phyloP scores from a whole-genome alignment of 1,140 invertebrate genomes.

The Pomacea maculata region DNA sequence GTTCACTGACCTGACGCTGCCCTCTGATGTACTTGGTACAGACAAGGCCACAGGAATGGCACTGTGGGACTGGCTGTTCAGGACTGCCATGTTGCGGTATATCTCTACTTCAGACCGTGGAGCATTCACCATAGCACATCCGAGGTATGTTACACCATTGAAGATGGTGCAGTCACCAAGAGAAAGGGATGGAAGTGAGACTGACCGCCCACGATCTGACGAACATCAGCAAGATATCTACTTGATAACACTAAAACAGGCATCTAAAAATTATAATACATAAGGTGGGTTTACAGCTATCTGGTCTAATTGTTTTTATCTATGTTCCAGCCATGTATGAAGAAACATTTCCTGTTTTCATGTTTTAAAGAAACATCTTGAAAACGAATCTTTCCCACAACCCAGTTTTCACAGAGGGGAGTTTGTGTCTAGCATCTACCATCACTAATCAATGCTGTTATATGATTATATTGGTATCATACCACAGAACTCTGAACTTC shows the following conservation, averaged over 20 bases:
- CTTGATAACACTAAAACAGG: too few species aligned
- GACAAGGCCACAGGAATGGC: slow-evolving; percentile 81
- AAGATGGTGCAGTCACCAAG: slow-evolving; percentile 73
- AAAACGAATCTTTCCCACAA: too few species aligned
- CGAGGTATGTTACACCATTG: slow-evolving; percentile 93
- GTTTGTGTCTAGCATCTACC: too few species aligned
- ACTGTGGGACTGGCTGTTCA: slow-evolving; percentile 83
- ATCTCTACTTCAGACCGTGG: slow-evolving; percentile 96
- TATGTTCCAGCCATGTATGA: not conserved
- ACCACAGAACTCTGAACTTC: too few species aligned
- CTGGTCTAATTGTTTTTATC: slow-evolving; percentile 2
- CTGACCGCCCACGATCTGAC: slow-evolving; percentile 43
- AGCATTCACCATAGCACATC: slow-evolving; percentile 90
- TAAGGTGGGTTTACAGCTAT: too few species aligned
- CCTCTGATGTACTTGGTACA: slow-evolving; percentile 86
- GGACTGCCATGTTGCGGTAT: slow-evolving; percentile 89
- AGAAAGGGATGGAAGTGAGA: slow-evolving; percentile 48
- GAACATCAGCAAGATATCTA: not conserved
- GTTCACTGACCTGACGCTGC: slow-evolving; percentile 69
- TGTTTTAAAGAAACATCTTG: too few species aligned
- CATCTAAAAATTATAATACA: too few species aligned
- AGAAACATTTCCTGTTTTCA: not conserved
- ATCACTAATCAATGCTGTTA: too few species aligned
- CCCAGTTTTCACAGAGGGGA: too few species aligned
- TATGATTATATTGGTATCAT: too few species aligned